Evolutionary conservation across 2,888 invertebrate genomes (phyloP), one percentile per base, ranked within the genome.

Genomic region (Caenorhabditis sp.): DNA sequence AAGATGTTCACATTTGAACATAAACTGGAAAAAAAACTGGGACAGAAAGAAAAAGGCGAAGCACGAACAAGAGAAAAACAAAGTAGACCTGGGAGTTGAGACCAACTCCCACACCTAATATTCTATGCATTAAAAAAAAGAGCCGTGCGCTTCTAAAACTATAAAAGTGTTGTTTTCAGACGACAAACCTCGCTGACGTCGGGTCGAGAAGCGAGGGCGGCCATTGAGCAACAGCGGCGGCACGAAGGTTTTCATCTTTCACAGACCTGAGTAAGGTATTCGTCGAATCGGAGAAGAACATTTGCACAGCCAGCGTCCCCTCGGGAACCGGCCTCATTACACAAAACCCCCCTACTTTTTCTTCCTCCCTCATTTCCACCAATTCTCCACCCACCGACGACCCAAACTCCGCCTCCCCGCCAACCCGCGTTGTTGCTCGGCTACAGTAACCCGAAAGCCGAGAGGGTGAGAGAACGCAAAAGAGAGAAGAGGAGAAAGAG

Each of bases 301-400:
- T 79, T 70, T 70, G 64, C 70, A 66, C 66, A 66, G 69, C 67
- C 62, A 67, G 68, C 74, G 78, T 68, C 79, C 79, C 79, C 79
- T 72, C 70, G 79, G 79, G 79, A 79, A 71, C 76, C 71, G 76
- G 72, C 75, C 76, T 79, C 79, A 79, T 79, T 79, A 79, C 69
- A 77, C 68, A 64, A 66, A 71, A 74, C 75, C 70, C 72, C 19
- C 12, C 50, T 4, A 12, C 21, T 23, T 21, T 53, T 14, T 19
- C 19, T 50, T n/a, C 19, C 50, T 19, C 21, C 53, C 21, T 8
- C 53, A 8, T 23, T 23, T 8, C 12, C 26, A 12, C 55, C 55
- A 26, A 8, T 26, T 23, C n/a, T 23, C 24, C 24, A 50, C 12
- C n/a, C 53, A 23, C 53, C 53, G 21, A 10, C 17, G n/a, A n/a